A percentile compares a stretch with the other conserved stretches of the same genome.
Evolutionary conservation across 1,140 invertebrate species (phyloP).

Genomic region (Oryctes rhinoceros): DNA sequence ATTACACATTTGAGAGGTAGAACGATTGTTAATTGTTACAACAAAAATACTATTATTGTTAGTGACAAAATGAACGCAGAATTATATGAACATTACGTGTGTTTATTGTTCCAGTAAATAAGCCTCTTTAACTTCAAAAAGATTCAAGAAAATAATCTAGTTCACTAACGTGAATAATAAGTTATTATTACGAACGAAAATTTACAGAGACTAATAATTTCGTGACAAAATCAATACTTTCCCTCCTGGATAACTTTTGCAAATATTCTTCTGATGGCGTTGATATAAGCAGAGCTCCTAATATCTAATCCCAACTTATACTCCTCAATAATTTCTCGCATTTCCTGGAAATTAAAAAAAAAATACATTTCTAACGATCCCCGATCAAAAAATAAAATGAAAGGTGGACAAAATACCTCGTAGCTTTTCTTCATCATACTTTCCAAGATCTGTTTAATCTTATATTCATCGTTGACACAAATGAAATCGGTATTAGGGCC

Average conservation of each 20-base stretch:
- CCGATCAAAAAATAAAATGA: background rate
- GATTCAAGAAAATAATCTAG: too few species aligned
- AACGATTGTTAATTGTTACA: background rate
- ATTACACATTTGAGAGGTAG: background rate
- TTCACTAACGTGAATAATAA: too few species aligned
- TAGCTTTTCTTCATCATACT: constrained; percentile 22
- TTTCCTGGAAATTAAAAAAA: constrained; percentile 70
- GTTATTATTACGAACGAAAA: too few species aligned
- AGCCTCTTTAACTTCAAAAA: too few species aligned
- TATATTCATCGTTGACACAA: background rate
- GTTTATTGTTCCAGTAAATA: too few species aligned
- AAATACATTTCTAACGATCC: background rate
- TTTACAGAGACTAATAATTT: constrained; percentile 24
- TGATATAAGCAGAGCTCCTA: constrained; percentile 84
- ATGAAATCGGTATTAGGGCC: background rate
- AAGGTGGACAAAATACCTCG: background rate
- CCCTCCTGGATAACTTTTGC: constrained; percentile 55
- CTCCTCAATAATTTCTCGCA: constrained; percentile 75
- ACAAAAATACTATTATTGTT: background rate
- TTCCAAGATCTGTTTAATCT: background rate
- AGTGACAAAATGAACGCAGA: too few species aligned
- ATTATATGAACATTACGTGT: too few species aligned
- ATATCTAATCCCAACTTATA: constrained; percentile 80
- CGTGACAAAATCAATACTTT: constrained; percentile 36
- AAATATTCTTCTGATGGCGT: constrained; percentile 85